Evolutionary conservation across 2,797 vertebrate species (phyloP).

Genomic region (Eurystomus glaucurus): DNA sequence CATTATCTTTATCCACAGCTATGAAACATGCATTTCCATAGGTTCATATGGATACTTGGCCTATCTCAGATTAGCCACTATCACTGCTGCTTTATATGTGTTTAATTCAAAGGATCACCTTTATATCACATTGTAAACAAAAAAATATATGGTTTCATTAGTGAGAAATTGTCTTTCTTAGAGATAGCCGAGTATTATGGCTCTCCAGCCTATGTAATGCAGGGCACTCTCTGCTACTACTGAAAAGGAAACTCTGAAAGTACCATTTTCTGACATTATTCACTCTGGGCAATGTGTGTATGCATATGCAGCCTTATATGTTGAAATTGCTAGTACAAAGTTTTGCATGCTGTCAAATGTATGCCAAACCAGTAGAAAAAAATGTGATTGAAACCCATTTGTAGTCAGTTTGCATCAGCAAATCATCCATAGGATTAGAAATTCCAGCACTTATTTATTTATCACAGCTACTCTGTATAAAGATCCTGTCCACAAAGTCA

Average conservation of each 20-base stretch:
- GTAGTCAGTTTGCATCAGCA: background rate
- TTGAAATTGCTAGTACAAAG: background rate
- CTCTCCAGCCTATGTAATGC: background rate
- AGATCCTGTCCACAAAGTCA: background rate
- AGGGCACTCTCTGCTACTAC: background rate
- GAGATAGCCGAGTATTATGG: background rate
- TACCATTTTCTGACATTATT: background rate
- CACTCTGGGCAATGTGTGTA: background rate
- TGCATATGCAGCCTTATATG: background rate
- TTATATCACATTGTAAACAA: background rate
- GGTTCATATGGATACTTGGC: conserved; percentile 44
- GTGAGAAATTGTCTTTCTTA: conserved; percentile 52
- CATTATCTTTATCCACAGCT: conserved; percentile 77
- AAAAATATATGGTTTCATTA: conserved; percentile 26
- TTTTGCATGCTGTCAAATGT: background rate
- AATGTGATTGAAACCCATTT: background rate
- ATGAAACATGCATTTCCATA: conserved; percentile 56
- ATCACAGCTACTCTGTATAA: background rate
- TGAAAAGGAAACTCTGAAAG: background rate
- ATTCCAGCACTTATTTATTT: background rate
- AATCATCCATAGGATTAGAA: background rate
- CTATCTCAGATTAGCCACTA: background rate
- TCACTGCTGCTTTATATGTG: background rate
- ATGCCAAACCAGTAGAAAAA: background rate
- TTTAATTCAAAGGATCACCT: conserved; percentile 64